Evolutionary conservation across 2,888 invertebrate genomes (phyloP).

Genomic region (Tenthredo notha): DNA sequence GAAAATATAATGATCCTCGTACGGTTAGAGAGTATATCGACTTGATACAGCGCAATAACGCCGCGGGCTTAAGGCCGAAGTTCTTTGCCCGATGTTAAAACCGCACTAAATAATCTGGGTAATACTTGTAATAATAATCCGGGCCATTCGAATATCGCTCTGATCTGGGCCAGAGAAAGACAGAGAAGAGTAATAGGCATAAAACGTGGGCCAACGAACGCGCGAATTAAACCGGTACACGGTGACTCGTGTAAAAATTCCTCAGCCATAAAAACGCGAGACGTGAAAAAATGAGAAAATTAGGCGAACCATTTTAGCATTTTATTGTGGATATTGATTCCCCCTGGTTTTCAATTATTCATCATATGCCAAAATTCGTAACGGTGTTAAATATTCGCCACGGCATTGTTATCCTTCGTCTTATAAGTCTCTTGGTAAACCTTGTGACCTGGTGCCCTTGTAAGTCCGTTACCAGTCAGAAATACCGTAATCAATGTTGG

Average conservation of each 20-base stretch:
- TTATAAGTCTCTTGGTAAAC: not conserved
- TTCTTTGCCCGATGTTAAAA: not conserved
- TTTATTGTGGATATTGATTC: not conserved
- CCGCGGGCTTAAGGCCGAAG: conserved; percentile 4
- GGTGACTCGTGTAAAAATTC: not conserved
- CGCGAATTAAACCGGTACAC: conserved; percentile 42
- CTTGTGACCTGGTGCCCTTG: conserved; percentile 50
- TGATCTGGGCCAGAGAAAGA: conserved; percentile 45
- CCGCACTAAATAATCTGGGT: not conserved
- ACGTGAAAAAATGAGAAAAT: not conserved
- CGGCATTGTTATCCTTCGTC: conserved; percentile 32
- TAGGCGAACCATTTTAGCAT: not conserved
- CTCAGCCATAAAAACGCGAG: not conserved
- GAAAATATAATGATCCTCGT: not conserved
- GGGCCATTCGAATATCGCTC: conserved; percentile 40
- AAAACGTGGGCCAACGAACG: not conserved
- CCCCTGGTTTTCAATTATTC: not conserved
- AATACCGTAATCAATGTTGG: conserved; percentile 46
- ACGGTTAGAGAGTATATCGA: not conserved
- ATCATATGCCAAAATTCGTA: not conserved
- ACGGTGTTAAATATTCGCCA: conserved; percentile 18
- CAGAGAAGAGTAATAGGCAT: conserved; percentile 23
- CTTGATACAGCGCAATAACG: not conserved
- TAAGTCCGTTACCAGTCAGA: conserved; percentile 42
- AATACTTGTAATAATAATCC: not conserved